Evolutionary conservation across 2,888 invertebrate species (phyloP).

Genomic region (Tiliacea citrago): DNA sequence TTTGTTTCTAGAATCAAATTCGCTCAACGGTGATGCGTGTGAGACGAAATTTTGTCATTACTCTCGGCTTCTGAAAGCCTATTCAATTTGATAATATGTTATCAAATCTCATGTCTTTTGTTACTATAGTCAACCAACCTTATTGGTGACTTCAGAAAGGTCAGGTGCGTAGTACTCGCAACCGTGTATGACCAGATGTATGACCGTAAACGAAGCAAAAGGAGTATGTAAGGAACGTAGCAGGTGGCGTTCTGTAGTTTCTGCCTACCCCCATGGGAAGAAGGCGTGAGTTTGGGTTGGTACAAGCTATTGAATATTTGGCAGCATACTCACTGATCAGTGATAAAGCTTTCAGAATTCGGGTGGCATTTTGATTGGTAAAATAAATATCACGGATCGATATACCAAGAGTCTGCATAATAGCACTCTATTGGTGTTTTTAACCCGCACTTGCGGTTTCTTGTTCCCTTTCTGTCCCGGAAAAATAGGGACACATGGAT

Average conservation of each 20-base stretch:
- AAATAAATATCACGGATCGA: not conserved
- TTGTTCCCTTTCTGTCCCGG: not conserved
- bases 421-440: conserved; percentile 29
- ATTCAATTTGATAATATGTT: not conserved
- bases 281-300: not conserved
- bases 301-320: not conserved
- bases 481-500: conserved; percentile 32
- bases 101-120: not conserved
- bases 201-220: too few relatives aligned
- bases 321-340: not conserved
- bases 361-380: conserved; percentile 12
- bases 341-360: not conserved
- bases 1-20: not conserved
- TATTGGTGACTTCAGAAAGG: not conserved
- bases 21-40: not conserved
- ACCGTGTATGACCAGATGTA: not conserved
- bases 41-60: not conserved
- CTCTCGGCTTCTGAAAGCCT: not conserved
- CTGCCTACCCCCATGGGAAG: not conserved
- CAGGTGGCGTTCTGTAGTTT: not conserved
- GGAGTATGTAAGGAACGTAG: too few relatives aligned
- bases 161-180: not conserved
- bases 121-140: not conserved
- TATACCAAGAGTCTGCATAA: conserved; percentile 2
- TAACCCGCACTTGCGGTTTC: conserved; percentile 12